phyloP scores from a whole-genome alignment of 2,113 vertebrate species.

The Actenoides hombroni region DNA sequence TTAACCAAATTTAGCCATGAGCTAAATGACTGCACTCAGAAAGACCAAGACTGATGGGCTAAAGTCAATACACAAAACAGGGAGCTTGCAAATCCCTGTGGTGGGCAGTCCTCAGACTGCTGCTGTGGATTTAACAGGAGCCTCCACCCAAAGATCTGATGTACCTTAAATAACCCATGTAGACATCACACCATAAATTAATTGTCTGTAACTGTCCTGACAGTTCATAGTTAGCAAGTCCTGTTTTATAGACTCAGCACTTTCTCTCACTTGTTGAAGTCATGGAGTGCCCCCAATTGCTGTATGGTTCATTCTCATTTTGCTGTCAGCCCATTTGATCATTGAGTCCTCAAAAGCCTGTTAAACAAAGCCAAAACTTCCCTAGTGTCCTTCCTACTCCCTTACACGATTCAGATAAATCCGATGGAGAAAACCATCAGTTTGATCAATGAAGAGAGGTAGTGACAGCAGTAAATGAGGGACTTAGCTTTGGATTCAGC shows the following conservation, averaged over 20 bases:
- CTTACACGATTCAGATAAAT: background rate
- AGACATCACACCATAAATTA: background rate
- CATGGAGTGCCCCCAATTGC: background rate
- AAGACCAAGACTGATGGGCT: background rate
- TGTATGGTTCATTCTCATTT: background rate
- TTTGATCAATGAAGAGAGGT: background rate
- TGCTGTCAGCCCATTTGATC: background rate
- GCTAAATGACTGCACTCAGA: background rate
- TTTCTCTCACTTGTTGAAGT: background rate
- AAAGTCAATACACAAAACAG: background rate
- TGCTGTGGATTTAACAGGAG: background rate
- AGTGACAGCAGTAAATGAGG: background rate
- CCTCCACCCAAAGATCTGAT: background rate
- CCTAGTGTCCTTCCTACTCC: background rate
- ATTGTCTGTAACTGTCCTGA: background rate
- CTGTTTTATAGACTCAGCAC: background rate
- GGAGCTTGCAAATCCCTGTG: background rate
- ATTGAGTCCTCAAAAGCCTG: background rate
- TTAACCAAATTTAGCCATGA: background rate
- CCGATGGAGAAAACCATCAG: background rate
- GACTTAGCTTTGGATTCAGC: background rate
- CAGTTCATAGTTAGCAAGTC: background rate
- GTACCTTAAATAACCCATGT: background rate
- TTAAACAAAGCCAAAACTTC: background rate
- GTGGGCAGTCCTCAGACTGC: background rate